phyloP scores from a whole-genome alignment of 2,888 invertebrate species.

The Macrostomum cliftonense region DNA sequence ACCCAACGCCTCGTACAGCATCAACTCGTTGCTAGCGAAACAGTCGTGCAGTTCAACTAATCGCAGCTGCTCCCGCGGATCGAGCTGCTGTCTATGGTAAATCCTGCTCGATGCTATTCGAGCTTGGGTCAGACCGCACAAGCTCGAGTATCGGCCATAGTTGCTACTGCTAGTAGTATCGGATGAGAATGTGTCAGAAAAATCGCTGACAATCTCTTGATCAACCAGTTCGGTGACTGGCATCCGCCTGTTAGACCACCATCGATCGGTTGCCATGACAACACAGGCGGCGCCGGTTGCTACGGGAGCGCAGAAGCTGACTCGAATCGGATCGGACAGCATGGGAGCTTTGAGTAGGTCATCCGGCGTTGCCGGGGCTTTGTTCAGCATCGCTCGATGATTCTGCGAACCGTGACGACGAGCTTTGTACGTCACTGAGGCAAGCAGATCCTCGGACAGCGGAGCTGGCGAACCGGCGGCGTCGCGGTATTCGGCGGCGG shows the following conservation, averaged over 20 bases:
- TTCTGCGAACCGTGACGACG: slow-evolving; percentile 24
- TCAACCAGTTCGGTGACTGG: too few species aligned
- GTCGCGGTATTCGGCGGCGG: slow-evolving; percentile 24
- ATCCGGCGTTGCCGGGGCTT: slow-evolving; percentile 13
- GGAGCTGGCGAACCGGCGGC: background rate
- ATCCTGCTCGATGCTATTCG: background rate
- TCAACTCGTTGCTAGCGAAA: slow-evolving; percentile 15
- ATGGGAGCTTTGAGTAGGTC: slow-evolving; percentile 16
- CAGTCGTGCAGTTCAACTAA: slow-evolving; percentile 20
- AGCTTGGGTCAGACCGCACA: slow-evolving; percentile 1
- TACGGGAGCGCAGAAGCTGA: slow-evolving; percentile 21
- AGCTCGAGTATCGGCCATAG: slow-evolving; percentile 1
- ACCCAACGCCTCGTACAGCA: slow-evolving; percentile 16
- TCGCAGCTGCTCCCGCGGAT: slow-evolving; percentile 16
- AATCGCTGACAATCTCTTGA: background rate
- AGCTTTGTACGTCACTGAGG: slow-evolving; percentile 24
- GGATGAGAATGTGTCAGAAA: background rate
- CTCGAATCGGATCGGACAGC: slow-evolving; percentile 26
- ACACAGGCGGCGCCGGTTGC: slow-evolving; percentile 14
- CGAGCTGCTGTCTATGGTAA: slow-evolving; percentile 8
- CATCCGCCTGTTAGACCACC: too few species aligned
- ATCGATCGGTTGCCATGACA: slow-evolving; percentile 8
- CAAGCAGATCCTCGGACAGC: slow-evolving; percentile 16
- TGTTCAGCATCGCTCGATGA: slow-evolving; percentile 20
- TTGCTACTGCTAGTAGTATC: background rate